These are phyloP conservation scores for Petromus typicus DNA, from an alignment of 2,113 vertebrate genomes.

Conservation along the genomic window DNA sequence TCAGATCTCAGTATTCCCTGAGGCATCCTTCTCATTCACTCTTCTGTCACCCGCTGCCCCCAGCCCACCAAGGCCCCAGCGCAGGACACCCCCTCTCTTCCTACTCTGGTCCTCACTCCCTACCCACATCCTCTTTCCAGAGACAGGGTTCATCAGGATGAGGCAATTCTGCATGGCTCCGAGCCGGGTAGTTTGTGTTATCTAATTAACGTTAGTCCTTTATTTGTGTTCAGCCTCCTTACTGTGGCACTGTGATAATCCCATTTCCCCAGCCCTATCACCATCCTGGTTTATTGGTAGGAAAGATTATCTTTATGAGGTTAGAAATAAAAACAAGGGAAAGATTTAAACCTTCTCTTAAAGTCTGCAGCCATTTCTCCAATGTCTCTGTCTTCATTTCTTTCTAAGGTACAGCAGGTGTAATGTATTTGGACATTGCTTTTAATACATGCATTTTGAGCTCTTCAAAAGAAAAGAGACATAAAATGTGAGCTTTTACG, in stretches of 20 bases:
- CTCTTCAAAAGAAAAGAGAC: constrained; percentile 54
- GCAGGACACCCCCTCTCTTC: neutral
- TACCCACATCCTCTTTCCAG: rapidly evolving
- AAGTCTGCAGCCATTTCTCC: neutral
- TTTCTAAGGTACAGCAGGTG: neutral
- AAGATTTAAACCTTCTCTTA: neutral
- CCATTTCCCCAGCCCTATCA: constrained; percentile 16
- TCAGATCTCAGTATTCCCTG: neutral
- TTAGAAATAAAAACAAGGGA: neutral
- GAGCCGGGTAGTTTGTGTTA: neutral
- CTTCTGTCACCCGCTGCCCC: neutral
- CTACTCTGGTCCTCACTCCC: neutral
- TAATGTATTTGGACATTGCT: neutral
- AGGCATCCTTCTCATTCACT: neutral
- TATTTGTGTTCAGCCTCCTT: neutral
- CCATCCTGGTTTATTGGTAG: neutral
- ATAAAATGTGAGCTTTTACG: constrained; percentile 40
- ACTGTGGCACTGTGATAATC: constrained; percentile 13
- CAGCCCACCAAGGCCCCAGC: too few species aligned
- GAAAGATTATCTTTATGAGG: constrained; percentile 15
- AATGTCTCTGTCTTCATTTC: neutral
- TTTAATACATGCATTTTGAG: constrained; percentile 36
- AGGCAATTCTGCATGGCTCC: neutral
- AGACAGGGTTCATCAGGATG: neutral
- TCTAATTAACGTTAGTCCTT: constrained; percentile 2